phyloP scores from a whole-genome alignment of 2,888 invertebrate genomes.

The Melangyna quadrimaculata region DNA sequence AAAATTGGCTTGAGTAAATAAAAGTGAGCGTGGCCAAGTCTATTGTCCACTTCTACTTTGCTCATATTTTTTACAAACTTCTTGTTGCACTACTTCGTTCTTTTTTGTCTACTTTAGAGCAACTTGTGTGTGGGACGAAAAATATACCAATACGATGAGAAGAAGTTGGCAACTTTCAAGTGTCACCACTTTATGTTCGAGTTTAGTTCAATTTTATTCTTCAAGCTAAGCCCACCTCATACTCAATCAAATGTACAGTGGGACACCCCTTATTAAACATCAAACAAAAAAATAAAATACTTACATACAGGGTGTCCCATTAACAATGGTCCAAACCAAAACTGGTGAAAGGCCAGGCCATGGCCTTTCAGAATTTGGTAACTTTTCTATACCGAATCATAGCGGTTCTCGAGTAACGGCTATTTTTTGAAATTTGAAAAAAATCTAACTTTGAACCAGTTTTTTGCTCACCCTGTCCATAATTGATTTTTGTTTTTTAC shows the following conservation, averaged over 20 bases:
- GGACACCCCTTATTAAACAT: not conserved
- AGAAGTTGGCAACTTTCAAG: constrained; percentile 8
- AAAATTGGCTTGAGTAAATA: constrained; percentile 9
- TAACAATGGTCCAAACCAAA: too few species aligned
- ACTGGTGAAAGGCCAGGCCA: too few species aligned
- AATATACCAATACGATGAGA: not conserved
- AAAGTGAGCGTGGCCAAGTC: constrained; percentile 24
- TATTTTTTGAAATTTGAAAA: too few species aligned
- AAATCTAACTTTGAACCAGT: too few species aligned
- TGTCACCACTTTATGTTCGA: constrained; percentile 42
- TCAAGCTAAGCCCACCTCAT: constrained; percentile 47
- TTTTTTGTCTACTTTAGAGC: not conserved
- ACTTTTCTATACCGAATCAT: too few species aligned
- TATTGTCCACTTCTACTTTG: not conserved
- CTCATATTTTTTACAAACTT: not conserved
- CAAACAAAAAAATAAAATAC: not conserved
- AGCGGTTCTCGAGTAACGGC: too few species aligned
- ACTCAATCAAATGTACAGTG: not conserved
- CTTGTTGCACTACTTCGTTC: constrained; percentile 14
- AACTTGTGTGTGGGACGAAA: constrained; percentile 48
- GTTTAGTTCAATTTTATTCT: constrained; percentile 60
- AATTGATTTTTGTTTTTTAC: too few species aligned
- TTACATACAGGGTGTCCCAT: too few species aligned
- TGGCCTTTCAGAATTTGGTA: too few species aligned
- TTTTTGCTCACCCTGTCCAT: too few species aligned